Conservation (phyloP, 1,140 invertebrate species). For the Chrysoperla carnea region DNA sequence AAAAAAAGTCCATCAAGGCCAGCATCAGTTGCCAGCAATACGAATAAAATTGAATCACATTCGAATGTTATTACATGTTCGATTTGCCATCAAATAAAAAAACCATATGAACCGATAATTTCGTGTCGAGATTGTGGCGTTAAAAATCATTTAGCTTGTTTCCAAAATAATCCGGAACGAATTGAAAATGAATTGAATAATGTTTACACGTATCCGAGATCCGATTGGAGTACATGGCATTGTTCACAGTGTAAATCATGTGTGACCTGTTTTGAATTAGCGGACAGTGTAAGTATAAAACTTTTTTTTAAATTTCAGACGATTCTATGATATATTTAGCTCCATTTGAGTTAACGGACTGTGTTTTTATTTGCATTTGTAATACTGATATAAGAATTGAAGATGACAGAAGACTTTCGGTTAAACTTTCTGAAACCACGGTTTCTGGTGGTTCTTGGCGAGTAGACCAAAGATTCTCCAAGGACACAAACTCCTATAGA, state of each 20-base stretch:
- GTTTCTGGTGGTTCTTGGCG: no score
- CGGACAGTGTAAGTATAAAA: constrained; percentile 39
- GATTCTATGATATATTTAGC: neutral
- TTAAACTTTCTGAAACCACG: no score
- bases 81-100: constrained; percentile 33
- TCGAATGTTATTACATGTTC: constrained; percentile 30
- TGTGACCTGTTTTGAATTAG: constrained; percentile 47
- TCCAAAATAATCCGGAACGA: neutral
- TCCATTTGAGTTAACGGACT: no score
- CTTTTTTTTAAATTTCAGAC: constrained; percentile 4
- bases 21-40: constrained; percentile 24
- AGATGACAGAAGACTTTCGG: no score
- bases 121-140: constrained; percentile 63
- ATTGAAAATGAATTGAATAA: neutral
- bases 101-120: constrained; percentile 46
- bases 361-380: no score
- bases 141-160: constrained; percentile 21
- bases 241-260: constrained; percentile 55
- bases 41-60: constrained; percentile 8
- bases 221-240: constrained; percentile 39
- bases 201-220: neutral
- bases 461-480: no score
- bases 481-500: no score
- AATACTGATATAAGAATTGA: no score
- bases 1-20: constrained; percentile 9